phyloP scores from a whole-genome alignment of 2,113 vertebrate genomes.

The Eretmochelys imbricata region DNA sequence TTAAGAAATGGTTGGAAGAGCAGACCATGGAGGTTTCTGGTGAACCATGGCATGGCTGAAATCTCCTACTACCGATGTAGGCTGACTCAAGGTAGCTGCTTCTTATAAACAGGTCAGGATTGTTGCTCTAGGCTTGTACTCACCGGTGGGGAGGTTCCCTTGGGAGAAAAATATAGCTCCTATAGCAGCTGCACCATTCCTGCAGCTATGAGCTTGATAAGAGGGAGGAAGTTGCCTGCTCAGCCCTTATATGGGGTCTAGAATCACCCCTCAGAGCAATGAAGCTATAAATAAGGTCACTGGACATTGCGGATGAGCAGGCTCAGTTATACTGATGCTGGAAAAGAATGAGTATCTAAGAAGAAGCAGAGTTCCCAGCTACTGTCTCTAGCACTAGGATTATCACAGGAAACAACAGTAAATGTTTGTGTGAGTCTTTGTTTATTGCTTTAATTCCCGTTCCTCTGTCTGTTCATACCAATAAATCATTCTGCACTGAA shows the following conservation, averaged over 20 bases:
- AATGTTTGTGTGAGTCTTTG: background rate
- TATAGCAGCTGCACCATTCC: rapidly evolving
- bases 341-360: background rate
- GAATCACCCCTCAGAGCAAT: background rate
- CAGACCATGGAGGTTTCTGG: background rate
- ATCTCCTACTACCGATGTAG: background rate
- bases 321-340: background rate
- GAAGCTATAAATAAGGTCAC: background rate
- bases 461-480: background rate
- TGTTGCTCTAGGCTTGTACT: background rate
- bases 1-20: background rate
- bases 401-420: background rate
- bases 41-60: rapidly evolving
- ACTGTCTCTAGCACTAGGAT: background rate
- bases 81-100: background rate
- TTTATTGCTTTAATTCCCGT: background rate
- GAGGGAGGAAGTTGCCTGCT: background rate
- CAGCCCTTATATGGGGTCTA: background rate
- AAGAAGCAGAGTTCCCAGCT: background rate
- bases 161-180: background rate
- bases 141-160: background rate
- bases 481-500: background rate
- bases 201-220: rapidly evolving
- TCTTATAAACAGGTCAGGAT: background rate
- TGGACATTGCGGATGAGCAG: no score